A percentile compares a stretch with the other conserved stretches of the same genome.
Evolutionary conservation across 2,888 invertebrate species (phyloP).

Genomic region (Dioctria linearis): DNA sequence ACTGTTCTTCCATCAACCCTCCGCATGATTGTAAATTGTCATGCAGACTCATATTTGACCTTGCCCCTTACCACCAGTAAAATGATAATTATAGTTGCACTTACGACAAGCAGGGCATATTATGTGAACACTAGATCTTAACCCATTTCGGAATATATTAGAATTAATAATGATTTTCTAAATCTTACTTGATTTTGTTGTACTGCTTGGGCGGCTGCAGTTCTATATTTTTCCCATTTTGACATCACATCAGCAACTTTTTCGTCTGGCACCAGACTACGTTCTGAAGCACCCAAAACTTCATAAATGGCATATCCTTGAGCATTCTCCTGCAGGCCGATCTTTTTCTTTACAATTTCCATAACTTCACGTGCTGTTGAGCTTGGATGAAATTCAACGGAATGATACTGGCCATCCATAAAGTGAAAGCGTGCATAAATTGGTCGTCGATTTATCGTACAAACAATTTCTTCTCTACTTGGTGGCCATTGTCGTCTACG

Average conservation of each 20-base stretch:
- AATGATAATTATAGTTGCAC: no score
- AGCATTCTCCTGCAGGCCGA: constrained; percentile 76
- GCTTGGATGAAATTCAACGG: constrained; percentile 95
- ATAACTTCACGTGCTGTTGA: constrained; percentile 92
- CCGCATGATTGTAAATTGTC: no score
- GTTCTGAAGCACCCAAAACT: constrained; percentile 88
- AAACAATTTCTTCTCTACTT: constrained; percentile 92
- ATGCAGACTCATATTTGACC: no score
- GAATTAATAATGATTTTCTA: background rate
- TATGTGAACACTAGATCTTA: background rate
- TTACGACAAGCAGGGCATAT: no score
- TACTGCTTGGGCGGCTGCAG: constrained; percentile 77
- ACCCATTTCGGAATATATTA: background rate
- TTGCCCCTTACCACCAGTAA: no score
- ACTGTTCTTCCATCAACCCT: no score
- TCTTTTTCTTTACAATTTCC: constrained; percentile 89
- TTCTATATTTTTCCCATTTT: constrained; percentile 92
- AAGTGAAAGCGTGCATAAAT: constrained; percentile 93
- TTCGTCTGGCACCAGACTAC: constrained; percentile 87
- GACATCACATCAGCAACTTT: constrained; percentile 96
- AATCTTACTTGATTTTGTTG: constrained; percentile 65
- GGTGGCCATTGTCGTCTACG: constrained; percentile 91
- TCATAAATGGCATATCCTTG: constrained; percentile 93
- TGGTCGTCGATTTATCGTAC: constrained; percentile 91
- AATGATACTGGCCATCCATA: constrained; percentile 95